Evolutionary conservation across 2,113 vertebrate species (phyloP).

Genomic region (Ovis canadensis): DNA sequence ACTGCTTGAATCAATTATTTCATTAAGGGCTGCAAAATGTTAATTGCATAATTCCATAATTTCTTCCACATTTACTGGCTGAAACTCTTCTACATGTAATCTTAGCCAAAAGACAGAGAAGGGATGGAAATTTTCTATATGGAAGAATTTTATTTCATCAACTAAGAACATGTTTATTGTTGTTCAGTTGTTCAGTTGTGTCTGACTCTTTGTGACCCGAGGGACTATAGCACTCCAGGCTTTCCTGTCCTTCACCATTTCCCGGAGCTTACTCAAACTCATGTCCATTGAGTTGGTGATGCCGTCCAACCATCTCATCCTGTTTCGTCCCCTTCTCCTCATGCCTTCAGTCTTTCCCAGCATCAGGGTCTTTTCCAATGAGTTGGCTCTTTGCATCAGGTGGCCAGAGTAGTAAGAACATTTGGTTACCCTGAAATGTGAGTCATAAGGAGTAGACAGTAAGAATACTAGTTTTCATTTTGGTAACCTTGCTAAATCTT

Average conservation of each 20-base stretch:
- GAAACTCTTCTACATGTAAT: not conserved
- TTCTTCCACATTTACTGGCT: not conserved
- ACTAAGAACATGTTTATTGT: not conserved
- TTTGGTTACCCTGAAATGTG: not conserved
- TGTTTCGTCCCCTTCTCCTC: not conserved
- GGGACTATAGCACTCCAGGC: not conserved
- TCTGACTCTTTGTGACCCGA: not conserved
- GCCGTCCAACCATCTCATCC: not conserved
- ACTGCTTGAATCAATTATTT: not conserved
- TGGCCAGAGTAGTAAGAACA: not conserved
- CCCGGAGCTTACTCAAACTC: not conserved
- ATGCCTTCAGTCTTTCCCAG: not conserved
- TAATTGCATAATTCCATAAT: not conserved
- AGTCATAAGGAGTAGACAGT: not conserved
- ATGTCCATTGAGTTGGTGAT: not conserved
- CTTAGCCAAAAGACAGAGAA: not conserved
- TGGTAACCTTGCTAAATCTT: not conserved
- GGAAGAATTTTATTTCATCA: not conserved
- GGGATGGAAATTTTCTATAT: not conserved
- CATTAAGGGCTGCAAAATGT: not conserved
- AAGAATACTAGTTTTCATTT: not conserved
- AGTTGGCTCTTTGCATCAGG: not conserved
- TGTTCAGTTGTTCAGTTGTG: not conserved
- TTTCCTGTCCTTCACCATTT: not conserved
- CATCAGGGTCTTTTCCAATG: not conserved